These are phyloP conservation scores for Calonectris borealis DNA, from an alignment of 2,113 vertebrate species.

Conservation along the genomic window DNA sequence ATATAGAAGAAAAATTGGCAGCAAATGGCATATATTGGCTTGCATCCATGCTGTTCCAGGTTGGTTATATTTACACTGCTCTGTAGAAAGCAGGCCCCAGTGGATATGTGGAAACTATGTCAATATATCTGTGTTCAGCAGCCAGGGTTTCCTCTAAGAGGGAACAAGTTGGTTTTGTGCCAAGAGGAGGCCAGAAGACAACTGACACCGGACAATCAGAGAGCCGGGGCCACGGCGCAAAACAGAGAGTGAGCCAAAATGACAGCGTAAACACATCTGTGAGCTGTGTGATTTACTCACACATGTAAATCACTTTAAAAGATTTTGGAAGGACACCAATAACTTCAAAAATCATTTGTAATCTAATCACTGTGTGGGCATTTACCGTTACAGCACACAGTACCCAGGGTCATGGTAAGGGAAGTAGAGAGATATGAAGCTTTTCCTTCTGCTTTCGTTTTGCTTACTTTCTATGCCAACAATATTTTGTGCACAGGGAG, in stretches of 20 bases:
- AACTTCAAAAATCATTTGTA: background rate
- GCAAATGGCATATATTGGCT: conserved; percentile 19
- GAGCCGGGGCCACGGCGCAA: fast-evolving
- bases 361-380: background rate
- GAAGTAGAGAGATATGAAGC: background rate
- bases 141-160: background rate
- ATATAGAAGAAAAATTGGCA: conserved; percentile 5
- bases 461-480: background rate
- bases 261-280: background rate
- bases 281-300: background rate
- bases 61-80: conserved; percentile 28
- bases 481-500: background rate
- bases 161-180: background rate
- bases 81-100: background rate
- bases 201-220: background rate
- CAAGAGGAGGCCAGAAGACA: conserved; percentile 17
- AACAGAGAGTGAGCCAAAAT: background rate
- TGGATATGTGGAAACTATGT: conserved; percentile 36
- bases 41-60: conserved; percentile 11
- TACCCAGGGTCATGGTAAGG: background rate
- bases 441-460: conserved; percentile 1
- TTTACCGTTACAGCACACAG: background rate
- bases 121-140: conserved; percentile 27
- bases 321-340: background rate
- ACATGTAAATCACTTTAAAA: background rate